phyloP scores from a whole-genome alignment of 1,140 invertebrate species.

The Armadillidium nasatum region DNA sequence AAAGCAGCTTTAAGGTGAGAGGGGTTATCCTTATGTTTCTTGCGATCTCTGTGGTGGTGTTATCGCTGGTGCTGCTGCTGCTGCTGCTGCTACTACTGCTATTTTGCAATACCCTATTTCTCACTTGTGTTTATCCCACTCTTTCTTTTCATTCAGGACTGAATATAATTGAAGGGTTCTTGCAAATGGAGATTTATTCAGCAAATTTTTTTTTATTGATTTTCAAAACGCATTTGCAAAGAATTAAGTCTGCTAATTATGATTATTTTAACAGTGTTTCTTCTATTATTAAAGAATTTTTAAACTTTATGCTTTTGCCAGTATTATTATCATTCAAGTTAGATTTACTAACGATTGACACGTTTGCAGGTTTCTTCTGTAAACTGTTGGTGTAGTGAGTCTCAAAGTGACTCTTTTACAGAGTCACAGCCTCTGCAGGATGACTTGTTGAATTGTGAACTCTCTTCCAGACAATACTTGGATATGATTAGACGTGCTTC shows the following conservation, averaged over 20 bases:
- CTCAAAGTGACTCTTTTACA: background rate
- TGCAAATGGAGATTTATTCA: background rate
- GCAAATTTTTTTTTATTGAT: too few species aligned
- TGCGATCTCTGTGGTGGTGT: background rate
- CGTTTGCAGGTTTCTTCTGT: background rate
- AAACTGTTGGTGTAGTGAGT: slow-evolving; percentile 4
- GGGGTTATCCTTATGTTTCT: background rate
- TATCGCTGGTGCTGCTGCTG: background rate
- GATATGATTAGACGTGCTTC: slow-evolving; percentile 36
- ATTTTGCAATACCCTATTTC: background rate
- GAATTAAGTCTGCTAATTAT: too few species aligned
- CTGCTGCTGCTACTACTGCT: background rate
- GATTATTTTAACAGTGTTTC: too few species aligned
- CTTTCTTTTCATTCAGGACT: background rate
- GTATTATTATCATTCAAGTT: too few species aligned
- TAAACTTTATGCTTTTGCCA: too few species aligned
- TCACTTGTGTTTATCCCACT: background rate
- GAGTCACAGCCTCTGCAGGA: background rate
- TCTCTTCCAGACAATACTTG: slow-evolving; percentile 33
- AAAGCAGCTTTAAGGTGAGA: background rate
- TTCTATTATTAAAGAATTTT: too few species aligned
- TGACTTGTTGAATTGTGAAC: slow-evolving; percentile 27
- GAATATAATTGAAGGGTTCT: background rate
- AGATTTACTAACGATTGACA: background rate
- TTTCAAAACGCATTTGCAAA: too few species aligned